phyloP scores from a whole-genome alignment of 2,888 invertebrate species.

The Schizaphis graminum region DNA sequence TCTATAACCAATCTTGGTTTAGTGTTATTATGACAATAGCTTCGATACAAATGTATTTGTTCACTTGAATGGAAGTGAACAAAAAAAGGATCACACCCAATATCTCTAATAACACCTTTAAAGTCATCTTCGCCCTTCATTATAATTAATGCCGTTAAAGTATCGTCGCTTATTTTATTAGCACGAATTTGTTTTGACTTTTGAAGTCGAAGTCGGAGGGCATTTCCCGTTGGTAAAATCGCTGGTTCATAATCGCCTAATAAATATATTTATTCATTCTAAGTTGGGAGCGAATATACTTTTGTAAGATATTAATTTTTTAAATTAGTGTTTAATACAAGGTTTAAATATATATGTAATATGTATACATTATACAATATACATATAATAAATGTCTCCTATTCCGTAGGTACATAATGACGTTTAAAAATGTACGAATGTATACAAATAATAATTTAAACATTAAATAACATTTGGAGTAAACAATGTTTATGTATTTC shows the following conservation, averaged over 20 bases:
- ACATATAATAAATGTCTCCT: too few species aligned
- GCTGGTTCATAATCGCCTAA: background rate
- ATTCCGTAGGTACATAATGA: too few species aligned
- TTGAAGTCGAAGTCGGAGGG: background rate
- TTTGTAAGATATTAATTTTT: too few species aligned
- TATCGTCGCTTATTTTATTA: background rate
- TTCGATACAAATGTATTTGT: background rate
- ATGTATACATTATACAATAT: too few species aligned
- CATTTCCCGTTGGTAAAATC: conserved; percentile 16
- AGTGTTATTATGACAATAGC: background rate
- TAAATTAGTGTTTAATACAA: too few species aligned
- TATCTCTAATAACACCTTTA: background rate
- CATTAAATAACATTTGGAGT: background rate
- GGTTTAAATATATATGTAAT: background rate
- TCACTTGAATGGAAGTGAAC: background rate
- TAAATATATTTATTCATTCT: too few species aligned
- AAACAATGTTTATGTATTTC: background rate
- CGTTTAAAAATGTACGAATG: too few species aligned
- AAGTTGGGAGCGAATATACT: too few species aligned
- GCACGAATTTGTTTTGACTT: background rate
- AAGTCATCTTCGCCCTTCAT: too few species aligned
- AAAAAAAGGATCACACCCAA: background rate
- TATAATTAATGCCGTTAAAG: background rate
- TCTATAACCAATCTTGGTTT: background rate
- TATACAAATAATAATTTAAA: background rate